These are phyloP conservation scores for Physella acuta DNA, from an alignment of 1,140 invertebrate genomes.

Conservation along the genomic window DNA sequence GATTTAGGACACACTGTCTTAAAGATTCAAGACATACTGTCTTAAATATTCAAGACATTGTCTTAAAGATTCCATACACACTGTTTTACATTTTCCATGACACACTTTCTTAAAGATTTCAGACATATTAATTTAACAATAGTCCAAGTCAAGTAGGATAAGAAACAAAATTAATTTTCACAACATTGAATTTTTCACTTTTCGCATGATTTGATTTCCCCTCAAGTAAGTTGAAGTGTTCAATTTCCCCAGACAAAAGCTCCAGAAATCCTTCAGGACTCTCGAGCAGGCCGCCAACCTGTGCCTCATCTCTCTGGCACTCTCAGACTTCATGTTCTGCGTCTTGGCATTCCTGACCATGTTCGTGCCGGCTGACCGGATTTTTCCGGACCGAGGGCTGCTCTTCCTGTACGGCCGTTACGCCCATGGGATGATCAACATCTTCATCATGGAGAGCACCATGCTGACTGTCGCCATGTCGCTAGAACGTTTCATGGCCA, in stretches of 20 bases:
- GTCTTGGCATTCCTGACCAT: conserved; percentile 53
- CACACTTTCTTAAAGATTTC: background rate
- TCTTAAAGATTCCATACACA: too few relatives aligned
- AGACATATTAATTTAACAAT: background rate
- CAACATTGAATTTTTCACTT: background rate
- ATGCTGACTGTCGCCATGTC: conserved; percentile 58
- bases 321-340: conserved; percentile 54
- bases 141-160: background rate
- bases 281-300: conserved; percentile 54
- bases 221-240: background rate
- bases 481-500: conserved; percentile 55
- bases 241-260: conserved; percentile 31
- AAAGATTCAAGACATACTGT: too few relatives aligned
- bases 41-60: too few relatives aligned
- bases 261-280: conserved; percentile 47
- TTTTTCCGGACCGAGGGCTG: conserved; percentile 37
- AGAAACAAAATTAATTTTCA: background rate
- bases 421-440: conserved; percentile 51
- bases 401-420: conserved; percentile 50
- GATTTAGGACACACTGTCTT: too few relatives aligned
- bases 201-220: background rate
- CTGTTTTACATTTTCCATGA: background rate
- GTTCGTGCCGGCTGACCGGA: conserved; percentile 47
- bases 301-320: conserved; percentile 49
- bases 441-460: conserved; percentile 57